Evolutionary conservation across 2,797 vertebrate species (phyloP).

Genomic region (Hoplostethus mediterraneus): DNA sequence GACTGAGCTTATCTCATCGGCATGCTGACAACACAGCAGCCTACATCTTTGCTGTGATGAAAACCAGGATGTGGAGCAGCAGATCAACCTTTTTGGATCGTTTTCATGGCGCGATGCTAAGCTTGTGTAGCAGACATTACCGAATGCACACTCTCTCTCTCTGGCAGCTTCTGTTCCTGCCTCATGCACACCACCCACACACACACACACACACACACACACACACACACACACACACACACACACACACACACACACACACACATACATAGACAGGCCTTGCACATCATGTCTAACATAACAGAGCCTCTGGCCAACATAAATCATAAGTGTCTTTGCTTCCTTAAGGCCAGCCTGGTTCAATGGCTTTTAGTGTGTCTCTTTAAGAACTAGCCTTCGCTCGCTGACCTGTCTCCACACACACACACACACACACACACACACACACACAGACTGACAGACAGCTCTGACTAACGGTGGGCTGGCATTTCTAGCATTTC

Average conservation of each 20-base stretch:
- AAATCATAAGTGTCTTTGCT: constrained; percentile 14
- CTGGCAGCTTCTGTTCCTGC: constrained; percentile 3
- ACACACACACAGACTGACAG: constrained; percentile 10
- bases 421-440: constrained; percentile 14
- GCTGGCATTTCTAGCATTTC: background rate
- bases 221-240: constrained; percentile 32
- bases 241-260: no score
- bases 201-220: constrained; percentile 7
- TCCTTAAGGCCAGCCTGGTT: constrained; percentile 3
- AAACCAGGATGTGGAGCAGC: background rate
- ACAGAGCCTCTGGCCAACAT: constrained; percentile 7
- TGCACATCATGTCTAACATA: constrained; percentile 20
- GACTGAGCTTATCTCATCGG: constrained; percentile 39
- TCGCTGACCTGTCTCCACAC: background rate
- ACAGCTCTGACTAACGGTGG: background rate
- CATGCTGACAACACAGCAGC: constrained; percentile 22
- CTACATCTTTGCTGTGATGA: background rate
- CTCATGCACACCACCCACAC: constrained; percentile 18
- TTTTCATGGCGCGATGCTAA: no score
- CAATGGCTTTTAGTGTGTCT: constrained; percentile 18
- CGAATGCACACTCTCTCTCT: background rate
- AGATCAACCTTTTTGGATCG: no score
- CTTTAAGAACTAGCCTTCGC: background rate
- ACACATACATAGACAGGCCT: constrained; percentile 6
- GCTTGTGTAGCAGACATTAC: no score